A percentile compares a stretch with the other conserved stretches of the same genome.
These are phyloP conservation scores for Neosilurus hyrtlii DNA, from an alignment of 2,797 vertebrate genomes.

Conservation along the genomic window DNA sequence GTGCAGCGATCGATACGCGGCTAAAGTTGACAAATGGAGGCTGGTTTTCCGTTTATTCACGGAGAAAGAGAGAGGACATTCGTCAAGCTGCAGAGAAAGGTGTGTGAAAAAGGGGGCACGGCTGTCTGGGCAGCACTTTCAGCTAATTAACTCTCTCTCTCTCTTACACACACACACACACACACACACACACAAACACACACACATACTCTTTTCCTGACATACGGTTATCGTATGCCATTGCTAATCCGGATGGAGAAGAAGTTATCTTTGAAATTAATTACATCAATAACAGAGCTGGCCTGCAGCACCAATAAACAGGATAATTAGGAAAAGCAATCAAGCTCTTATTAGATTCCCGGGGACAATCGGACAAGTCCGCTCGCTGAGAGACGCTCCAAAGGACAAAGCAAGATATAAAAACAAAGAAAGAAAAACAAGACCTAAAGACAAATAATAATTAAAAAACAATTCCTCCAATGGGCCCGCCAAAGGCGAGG, in stretches of 20 bases:
- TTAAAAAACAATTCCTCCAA: not conserved
- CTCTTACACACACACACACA: slow-evolving; percentile 25
- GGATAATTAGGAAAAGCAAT: slow-evolving; percentile 82
- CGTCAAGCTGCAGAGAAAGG: slow-evolving; percentile 48
- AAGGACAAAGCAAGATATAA: slow-evolving; percentile 41
- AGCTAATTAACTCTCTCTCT: slow-evolving; percentile 47
- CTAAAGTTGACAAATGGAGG: slow-evolving; percentile 52
- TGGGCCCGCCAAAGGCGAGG: not conserved
- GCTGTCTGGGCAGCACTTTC: slow-evolving; percentile 48
- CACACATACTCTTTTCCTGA: slow-evolving; percentile 47
- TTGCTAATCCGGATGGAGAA: slow-evolving; percentile 69
- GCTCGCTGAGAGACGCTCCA: slow-evolving; percentile 36
- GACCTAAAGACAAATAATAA: not conserved
- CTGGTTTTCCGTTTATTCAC: slow-evolving; percentile 44
- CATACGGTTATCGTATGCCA: slow-evolving; percentile 58
- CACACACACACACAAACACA: slow-evolving; percentile 34
- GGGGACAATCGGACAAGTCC: slow-evolving; percentile 73
- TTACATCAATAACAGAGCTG: slow-evolving; percentile 75
- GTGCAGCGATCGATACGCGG: slow-evolving; percentile 40
- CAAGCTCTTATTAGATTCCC: slow-evolving; percentile 79
- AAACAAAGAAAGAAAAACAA: slow-evolving; percentile 38
- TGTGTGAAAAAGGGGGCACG: slow-evolving; percentile 48
- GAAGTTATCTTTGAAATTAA: slow-evolving; percentile 81
- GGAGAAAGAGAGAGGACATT: slow-evolving; percentile 48
- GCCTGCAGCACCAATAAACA: slow-evolving; percentile 70